Base-by-base conservation (phyloP, 2,797 vertebrate species). In the Hypotaenidia philippensis region DNA sequence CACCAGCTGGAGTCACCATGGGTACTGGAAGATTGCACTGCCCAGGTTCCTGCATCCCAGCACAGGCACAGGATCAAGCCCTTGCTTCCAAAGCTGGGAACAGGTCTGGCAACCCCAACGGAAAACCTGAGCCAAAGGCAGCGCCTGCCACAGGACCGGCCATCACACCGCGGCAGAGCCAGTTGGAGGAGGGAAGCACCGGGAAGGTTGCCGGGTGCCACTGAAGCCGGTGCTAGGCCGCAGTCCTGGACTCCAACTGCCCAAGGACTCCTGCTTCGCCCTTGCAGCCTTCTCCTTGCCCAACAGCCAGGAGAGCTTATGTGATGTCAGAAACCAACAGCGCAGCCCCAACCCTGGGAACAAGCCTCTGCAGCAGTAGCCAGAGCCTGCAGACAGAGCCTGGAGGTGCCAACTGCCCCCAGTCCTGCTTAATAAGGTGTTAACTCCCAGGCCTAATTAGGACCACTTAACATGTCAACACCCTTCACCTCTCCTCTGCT, bases 391-490 rank as follows among this genome's bases (percentile, higher is more conserved):
- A 79, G 57, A 45, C 69, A 5, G 3, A 1, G 23, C 9, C 0
- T 0, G 5, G 92, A 96, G 81, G 84, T 87, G 94, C 53, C 87
- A 95, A 91, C 63, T 80, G 87, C 78, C 71, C 89, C 60, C 36
- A 40, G 92, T 47, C 32, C 71, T 0, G 0, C 89, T 91, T 96
- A 93, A 92, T 41, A 83, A 89, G 84, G 94, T 93, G 94, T 91
- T 96, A 95, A 95, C 59, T 86, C 92, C 89, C 55, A 6, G 9
- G 66, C 34, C 90, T 94, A 91, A 96, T 90, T 94, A 90, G 5
- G 25, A 87, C 77, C 88, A 76, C 93, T 96, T 88, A 86, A 74
- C 83, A 61, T 83, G 90, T 94, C 95, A 96, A 86, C 94, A 90
- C 90, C 80, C 76, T 91, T 91, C 83, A 84, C 86, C 70, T 92